Evolutionary conservation across 64 coral and sea anemone genomes (phyloP), one percentile per base, ranked within the genome.

Genomic region (Dendrophyllia cribrosa): DNA sequence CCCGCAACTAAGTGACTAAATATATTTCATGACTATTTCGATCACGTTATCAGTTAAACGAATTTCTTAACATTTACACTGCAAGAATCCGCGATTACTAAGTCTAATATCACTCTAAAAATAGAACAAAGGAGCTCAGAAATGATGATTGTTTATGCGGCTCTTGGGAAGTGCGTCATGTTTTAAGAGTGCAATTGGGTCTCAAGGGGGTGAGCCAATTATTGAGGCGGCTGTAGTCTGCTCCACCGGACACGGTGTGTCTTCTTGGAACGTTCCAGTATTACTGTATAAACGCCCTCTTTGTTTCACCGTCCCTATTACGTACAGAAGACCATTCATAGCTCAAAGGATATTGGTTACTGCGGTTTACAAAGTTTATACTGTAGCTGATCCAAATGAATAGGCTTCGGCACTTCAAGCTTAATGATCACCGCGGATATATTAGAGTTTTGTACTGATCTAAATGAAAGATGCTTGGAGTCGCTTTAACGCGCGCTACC

Each of bases 141-240:
- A 56, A 77, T 55, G 51, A 77, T 77, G 49, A 77, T 55, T 84
- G 80, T 84, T 84, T 84, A 68, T 43, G 67, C 17, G 21, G 62
- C n/a, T 3, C 45, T 84, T 6, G 20, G 16, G 45, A 7, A 4
- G 9, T 84, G 80, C 80, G 62, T 84, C 80, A 84, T 66, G 48
- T 51, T 43, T 75, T 19, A 75, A 75, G 46, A 7, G 46, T 75
- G 47, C 7, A 43, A 67, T 4, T 19, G 58, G 45, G 51, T 84
- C 9, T 66, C 3, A 66, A 21, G 44, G 17, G 44, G 10, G 62
- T 19, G 17, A 66, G 61, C 60, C 61, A 84, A 84, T 84, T 84
- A 67, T 66, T 23, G 51, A 22, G 62, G 61, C 61, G 80, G 19
- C 80, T 20, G 45, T 22, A 6, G 43, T 50, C 59, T 84, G 8